phyloP scores from a whole-genome alignment of 2,888 invertebrate species.

The Coleophora flavipennella region DNA sequence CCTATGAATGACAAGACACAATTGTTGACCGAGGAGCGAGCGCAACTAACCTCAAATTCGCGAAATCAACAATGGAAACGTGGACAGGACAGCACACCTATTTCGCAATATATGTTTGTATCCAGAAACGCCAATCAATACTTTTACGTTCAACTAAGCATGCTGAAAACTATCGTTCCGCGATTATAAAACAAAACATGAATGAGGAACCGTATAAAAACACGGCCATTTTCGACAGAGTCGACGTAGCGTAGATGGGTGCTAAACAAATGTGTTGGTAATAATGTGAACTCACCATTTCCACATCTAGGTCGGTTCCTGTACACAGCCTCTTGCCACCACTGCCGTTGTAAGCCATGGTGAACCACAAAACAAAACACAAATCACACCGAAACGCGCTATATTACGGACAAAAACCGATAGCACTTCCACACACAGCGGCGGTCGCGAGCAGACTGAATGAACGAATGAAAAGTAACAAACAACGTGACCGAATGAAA shows the following conservation, averaged over 20 bases:
- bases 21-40: no score
- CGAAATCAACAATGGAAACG: slow-evolving; percentile 57
- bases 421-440: slow-evolving; percentile 30
- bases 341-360: slow-evolving; percentile 82
- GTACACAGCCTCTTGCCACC: slow-evolving; percentile 72
- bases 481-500: slow-evolving; percentile 22
- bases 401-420: slow-evolving; percentile 29
- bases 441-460: slow-evolving; percentile 57
- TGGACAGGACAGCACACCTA: slow-evolving; percentile 38
- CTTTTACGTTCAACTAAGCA: not conserved
- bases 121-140: not conserved
- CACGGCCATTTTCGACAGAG: slow-evolving; percentile 65
- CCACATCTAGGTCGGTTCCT: slow-evolving; percentile 63
- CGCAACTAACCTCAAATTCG: slow-evolving; percentile 56
- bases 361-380: slow-evolving; percentile 75
- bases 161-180: slow-evolving; percentile 4
- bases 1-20: no score
- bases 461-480: slow-evolving; percentile 35
- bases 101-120: slow-evolving; percentile 6
- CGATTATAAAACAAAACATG: slow-evolving; percentile 41
- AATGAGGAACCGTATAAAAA: slow-evolving; percentile 49
- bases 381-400: slow-evolving; percentile 69
- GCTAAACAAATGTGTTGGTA: slow-evolving; percentile 30
- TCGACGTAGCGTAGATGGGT: slow-evolving; percentile 31
- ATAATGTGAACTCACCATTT: slow-evolving; percentile 53